phyloP scores from a whole-genome alignment of 2,113 vertebrate species.

The Sylvilagus bachmani region DNA sequence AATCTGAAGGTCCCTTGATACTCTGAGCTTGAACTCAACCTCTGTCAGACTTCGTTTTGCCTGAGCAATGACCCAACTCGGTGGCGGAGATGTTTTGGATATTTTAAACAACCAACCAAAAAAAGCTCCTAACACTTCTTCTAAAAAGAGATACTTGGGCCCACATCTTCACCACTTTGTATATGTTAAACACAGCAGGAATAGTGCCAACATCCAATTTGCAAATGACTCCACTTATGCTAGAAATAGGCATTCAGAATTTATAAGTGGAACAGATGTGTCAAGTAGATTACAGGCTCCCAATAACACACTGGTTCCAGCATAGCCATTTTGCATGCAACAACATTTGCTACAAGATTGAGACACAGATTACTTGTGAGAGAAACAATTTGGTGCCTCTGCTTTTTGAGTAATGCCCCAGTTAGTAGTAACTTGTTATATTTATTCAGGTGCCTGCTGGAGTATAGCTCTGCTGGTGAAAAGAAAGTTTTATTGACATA shows the following conservation, averaged over 20 bases:
- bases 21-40: neutral
- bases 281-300: neutral
- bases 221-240: neutral
- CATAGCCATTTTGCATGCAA: neutral
- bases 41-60: neutral
- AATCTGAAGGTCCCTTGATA: neutral
- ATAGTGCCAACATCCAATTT: neutral
- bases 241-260: neutral
- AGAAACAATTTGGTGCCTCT: neutral
- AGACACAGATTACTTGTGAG: neutral
- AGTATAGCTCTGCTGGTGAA: neutral
- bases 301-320: neutral
- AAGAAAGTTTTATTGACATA: neutral
- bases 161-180: neutral
- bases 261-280: neutral
- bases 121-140: conserved; percentile 24
- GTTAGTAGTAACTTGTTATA: neutral
- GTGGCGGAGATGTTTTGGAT: neutral
- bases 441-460: neutral
- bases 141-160: neutral
- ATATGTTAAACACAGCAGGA: neutral
- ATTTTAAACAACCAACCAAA: neutral
- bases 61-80: neutral
- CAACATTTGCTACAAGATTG: neutral
- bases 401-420: neutral